phyloP scores from a whole-genome alignment of 2,888 invertebrate species.

The Aquatica leii region DNA sequence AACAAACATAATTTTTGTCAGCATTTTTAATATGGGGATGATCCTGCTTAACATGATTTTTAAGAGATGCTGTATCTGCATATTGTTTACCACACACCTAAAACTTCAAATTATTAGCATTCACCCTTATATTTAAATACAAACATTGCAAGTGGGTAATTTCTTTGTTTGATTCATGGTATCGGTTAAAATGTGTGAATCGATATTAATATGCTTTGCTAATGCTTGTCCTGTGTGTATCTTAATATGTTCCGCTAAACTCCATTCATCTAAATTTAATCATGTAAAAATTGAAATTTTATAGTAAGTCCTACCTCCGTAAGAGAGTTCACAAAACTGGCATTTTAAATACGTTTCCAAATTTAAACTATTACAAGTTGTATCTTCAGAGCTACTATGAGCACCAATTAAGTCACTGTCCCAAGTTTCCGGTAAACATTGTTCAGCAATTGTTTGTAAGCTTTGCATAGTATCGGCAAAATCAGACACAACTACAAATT shows the following conservation, averaged over 20 bases:
- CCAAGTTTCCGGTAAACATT: constrained; percentile 59
- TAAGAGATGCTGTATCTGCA: constrained; percentile 50
- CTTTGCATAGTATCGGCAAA: constrained; percentile 60
- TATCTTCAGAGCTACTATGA: constrained; percentile 49
- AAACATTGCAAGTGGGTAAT: constrained; percentile 48
- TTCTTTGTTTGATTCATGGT: constrained; percentile 24
- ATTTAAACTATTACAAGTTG: constrained; percentile 50
- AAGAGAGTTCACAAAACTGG: constrained; percentile 57
- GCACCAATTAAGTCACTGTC: constrained; percentile 53
- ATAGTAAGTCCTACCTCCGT: constrained; percentile 49
- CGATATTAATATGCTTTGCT: constrained; percentile 48
- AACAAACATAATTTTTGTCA: constrained; percentile 55
- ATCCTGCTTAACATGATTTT: constrained; percentile 40
- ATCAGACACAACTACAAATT: constrained; percentile 42
- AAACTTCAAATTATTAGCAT: constrained; percentile 47
- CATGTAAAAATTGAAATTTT: not conserved
- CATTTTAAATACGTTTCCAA: constrained; percentile 55
- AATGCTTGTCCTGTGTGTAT: constrained; percentile 54
- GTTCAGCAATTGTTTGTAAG: constrained; percentile 59
- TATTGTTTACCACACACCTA: constrained; percentile 51
- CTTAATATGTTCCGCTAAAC: constrained; percentile 56
- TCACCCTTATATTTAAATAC: constrained; percentile 30
- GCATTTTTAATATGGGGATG: constrained; percentile 32
- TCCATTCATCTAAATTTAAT: constrained; percentile 54
- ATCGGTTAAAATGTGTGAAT: constrained; percentile 12